Evolutionary conservation across 2,797 vertebrate species (phyloP).

Genomic region (Todus mexicanus): DNA sequence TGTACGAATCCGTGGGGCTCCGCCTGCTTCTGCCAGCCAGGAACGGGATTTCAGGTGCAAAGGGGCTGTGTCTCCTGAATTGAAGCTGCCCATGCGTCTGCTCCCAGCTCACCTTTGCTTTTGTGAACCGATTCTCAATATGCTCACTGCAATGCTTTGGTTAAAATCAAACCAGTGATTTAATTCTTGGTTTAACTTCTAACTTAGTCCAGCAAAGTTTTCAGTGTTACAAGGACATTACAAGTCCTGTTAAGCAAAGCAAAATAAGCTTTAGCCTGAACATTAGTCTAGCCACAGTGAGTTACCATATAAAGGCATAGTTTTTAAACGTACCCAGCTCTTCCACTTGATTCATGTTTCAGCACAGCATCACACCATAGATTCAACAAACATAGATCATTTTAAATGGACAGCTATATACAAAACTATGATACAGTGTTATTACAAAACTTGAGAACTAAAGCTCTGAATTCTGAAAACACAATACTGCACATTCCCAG

Average conservation of each 20-base stretch:
- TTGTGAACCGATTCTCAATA: neutral
- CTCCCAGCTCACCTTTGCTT: neutral
- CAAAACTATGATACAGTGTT: constrained; percentile 53
- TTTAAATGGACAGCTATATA: constrained; percentile 51
- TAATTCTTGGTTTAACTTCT: constrained; percentile 33
- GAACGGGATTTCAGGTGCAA: neutral
- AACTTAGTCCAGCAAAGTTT: constrained; percentile 1
- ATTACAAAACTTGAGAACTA: constrained; percentile 56
- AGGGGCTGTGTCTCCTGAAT: neutral
- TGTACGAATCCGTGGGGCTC: neutral
- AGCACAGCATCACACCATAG: neutral
- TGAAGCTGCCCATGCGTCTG: neutral
- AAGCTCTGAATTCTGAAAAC: constrained; percentile 28
- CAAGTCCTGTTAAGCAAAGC: constrained; percentile 22
- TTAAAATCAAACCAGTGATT: constrained; percentile 36
- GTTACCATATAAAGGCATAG: constrained; percentile 34
- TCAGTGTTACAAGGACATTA: neutral
- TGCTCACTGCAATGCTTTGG: neutral
- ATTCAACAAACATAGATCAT: constrained; percentile 24
- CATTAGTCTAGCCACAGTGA: constrained; percentile 3
- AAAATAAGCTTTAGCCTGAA: constrained; percentile 40
- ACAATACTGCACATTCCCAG: constrained; percentile 31
- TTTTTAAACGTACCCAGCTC: constrained; percentile 2
- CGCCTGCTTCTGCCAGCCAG: neutral
- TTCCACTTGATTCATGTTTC: constrained; percentile 37